Evolutionary conservation across 37 sponge, comb jelly and placozoan genomes (phyloP).

Genomic region (Corticium candelabrum): DNA sequence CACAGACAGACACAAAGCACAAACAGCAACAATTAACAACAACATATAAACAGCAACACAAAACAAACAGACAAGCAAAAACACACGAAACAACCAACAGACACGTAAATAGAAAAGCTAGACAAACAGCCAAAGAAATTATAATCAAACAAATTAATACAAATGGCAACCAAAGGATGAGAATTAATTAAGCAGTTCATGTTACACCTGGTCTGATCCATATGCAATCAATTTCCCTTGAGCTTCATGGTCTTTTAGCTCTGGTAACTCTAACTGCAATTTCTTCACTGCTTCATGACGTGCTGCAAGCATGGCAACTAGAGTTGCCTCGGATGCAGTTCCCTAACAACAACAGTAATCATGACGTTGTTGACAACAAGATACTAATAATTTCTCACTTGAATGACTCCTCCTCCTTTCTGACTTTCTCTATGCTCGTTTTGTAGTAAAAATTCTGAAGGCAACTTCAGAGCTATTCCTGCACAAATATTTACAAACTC

Average conservation of each 20-base stretch:
- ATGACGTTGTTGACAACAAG: background rate
- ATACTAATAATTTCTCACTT: background rate
- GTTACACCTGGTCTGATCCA: background rate
- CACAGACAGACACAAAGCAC: too few species aligned
- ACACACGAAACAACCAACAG: too few species aligned
- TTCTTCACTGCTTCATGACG: background rate
- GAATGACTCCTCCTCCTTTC: slow-evolving; percentile 1
- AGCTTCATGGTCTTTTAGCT: background rate
- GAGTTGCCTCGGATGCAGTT: background rate
- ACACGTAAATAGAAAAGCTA: too few species aligned
- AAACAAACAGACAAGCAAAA: too few species aligned
- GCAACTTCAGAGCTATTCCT: background rate
- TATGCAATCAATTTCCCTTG: background rate
- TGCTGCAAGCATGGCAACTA: background rate
- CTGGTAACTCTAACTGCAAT: background rate
- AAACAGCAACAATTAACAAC: too few species aligned
- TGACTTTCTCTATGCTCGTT: background rate
- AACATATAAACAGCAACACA: too few species aligned
- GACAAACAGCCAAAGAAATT: too few species aligned
- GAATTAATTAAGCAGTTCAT: background rate
- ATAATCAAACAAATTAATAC: too few species aligned
- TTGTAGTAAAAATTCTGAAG: background rate
- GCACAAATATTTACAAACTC: too few species aligned
- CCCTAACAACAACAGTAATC: background rate
- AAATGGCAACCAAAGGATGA: too few species aligned